phyloP scores from a whole-genome alignment of 2,888 invertebrate species.

The Tipula unca region DNA sequence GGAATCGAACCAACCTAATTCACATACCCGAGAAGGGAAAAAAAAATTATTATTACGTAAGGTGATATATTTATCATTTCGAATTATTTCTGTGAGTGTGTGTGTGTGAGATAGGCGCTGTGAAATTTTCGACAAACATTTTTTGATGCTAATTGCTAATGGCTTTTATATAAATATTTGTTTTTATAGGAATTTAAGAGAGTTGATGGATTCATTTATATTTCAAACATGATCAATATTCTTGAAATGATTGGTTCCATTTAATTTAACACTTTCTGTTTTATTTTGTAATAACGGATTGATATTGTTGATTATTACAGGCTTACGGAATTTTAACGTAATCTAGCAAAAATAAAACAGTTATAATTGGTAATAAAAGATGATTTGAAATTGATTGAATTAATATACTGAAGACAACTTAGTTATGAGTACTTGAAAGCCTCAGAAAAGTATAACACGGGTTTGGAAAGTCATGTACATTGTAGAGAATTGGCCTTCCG shows the following conservation, averaged over 20 bases:
- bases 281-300: too few relatives aligned
- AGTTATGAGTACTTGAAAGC: too few relatives aligned
- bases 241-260: not conserved
- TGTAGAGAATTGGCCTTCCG: too few relatives aligned
- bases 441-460: too few relatives aligned
- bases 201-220: not conserved
- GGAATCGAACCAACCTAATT: not conserved
- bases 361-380: too few relatives aligned
- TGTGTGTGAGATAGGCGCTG: not conserved
- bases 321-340: too few relatives aligned
- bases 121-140: not conserved
- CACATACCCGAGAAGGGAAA: not conserved
- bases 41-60: not conserved
- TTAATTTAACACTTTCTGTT: not conserved
- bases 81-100: not conserved
- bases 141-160: not conserved
- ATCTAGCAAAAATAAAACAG: too few relatives aligned
- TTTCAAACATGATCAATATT: not conserved
- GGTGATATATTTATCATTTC: not conserved
- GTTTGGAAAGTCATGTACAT: too few relatives aligned
- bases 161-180: not conserved
- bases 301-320: too few relatives aligned
- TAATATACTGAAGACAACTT: too few relatives aligned
- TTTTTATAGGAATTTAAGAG: not conserved
- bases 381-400: too few relatives aligned